A percentile compares a stretch with the other conserved stretches of the same genome.
Evolutionary conservation across 1,140 invertebrate species (phyloP).

Genomic region (Bombyx mandarina): DNA sequence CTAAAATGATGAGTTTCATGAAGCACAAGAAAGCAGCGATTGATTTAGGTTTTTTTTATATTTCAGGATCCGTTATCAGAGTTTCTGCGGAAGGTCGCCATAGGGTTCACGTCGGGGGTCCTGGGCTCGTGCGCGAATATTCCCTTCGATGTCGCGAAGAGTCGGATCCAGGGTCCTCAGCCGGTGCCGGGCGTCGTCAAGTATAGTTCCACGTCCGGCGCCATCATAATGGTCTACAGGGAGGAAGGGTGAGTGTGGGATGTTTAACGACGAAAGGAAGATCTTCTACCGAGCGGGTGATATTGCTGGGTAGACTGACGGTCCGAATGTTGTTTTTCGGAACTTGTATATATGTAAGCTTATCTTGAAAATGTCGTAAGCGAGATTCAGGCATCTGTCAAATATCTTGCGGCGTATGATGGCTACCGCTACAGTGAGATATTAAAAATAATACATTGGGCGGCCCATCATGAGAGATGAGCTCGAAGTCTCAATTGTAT

Average conservation of each 20-base stretch:
- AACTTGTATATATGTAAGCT: no score
- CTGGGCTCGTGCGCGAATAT: slow-evolving; percentile 91
- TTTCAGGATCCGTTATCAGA: slow-evolving; percentile 78
- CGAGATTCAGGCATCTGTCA: no score
- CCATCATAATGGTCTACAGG: slow-evolving; percentile 82
- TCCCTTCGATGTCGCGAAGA: slow-evolving; percentile 96
- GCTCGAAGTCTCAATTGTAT: no score
- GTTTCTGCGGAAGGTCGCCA: slow-evolving; percentile 79
- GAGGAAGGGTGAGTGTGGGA: slow-evolving; percentile 84
- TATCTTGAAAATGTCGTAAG: no score
- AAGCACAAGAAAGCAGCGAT: background rate
- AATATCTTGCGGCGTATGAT: no score
- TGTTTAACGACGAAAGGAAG: no score
- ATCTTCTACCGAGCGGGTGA: no score
- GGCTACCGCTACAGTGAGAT: background rate
- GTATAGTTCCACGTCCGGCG: slow-evolving; percentile 82
- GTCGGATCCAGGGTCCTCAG: slow-evolving; percentile 93
- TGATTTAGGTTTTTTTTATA: background rate
- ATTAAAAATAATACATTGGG: background rate
- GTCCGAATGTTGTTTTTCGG: no score
- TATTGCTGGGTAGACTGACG: no score
- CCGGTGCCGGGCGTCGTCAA: slow-evolving; percentile 80
- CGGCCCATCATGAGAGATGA: no score
- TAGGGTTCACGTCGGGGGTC: slow-evolving; percentile 89
- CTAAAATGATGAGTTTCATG: background rate